phyloP scores from a whole-genome alignment of 2,113 vertebrate genomes.

The Calidris pygmaea region DNA sequence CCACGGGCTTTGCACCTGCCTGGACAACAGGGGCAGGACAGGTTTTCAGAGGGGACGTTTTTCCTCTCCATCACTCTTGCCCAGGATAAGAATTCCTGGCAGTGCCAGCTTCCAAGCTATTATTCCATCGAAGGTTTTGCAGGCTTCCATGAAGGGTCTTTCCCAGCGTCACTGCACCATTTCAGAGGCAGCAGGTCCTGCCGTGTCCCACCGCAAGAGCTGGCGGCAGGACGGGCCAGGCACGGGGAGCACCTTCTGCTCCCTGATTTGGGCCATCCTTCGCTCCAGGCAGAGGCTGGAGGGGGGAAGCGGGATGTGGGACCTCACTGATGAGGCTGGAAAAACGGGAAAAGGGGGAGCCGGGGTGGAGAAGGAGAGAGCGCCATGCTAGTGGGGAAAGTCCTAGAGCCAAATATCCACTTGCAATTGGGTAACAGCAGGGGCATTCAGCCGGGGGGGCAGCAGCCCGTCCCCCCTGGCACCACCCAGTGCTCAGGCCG shows the following conservation, averaged over 20 bases:
- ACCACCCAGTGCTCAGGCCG: rapidly evolving
- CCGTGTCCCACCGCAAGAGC: background rate
- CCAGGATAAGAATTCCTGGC: background rate
- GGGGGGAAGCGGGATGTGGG: background rate
- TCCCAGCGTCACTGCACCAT: background rate
- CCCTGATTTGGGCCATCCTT: background rate
- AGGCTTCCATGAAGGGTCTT: background rate
- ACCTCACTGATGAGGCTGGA: background rate
- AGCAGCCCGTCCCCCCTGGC: background rate
- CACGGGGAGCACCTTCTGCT: background rate
- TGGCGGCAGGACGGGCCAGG: background rate
- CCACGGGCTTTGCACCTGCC: background rate
- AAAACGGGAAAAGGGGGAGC: background rate
- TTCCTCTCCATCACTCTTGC: background rate
- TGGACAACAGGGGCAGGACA: rapidly evolving
- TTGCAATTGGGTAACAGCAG: background rate
- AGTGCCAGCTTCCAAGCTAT: background rate
- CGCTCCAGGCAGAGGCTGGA: background rate
- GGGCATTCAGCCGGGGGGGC: background rate
- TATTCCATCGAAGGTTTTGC: background rate
- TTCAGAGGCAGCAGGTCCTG: background rate
- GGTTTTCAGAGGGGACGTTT: background rate
- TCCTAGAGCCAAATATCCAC: rapidly evolving
- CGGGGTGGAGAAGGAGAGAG: background rate
- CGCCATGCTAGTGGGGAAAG: rapidly evolving